A percentile compares a stretch with the other conserved stretches of the same genome.
Evolutionary conservation across 30 jellyfish, hydroid and myxozoan genomes (phyloP).

Genomic region (Pseudorhiza aurosa): DNA sequence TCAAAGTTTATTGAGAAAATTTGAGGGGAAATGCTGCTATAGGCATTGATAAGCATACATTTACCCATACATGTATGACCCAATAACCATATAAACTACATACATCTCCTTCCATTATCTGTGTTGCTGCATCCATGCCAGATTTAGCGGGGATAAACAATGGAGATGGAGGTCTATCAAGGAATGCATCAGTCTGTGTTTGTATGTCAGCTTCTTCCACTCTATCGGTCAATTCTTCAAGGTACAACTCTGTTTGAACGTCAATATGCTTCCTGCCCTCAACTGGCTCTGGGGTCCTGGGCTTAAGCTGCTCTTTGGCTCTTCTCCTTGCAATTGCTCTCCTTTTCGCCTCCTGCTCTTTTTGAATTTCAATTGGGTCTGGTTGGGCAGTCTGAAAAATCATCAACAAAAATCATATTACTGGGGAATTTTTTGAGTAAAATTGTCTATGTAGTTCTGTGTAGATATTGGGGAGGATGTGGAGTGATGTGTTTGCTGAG

Average conservation of each 20-base stretch:
- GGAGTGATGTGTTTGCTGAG: no score
- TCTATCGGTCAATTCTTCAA: slow-evolving; percentile 94
- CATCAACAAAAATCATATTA: no score
- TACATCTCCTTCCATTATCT: slow-evolving; percentile 95
- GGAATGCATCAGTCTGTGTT: slow-evolving; percentile 95
- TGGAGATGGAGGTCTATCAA: slow-evolving; percentile 97
- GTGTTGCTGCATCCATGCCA: slow-evolving; percentile 93
- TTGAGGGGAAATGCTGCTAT: no score
- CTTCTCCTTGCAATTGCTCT: slow-evolving; percentile 86
- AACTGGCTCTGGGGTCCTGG: slow-evolving; percentile 95
- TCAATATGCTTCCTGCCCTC: slow-evolving; percentile 96
- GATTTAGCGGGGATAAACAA: slow-evolving; percentile 94
- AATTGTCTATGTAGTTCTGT: no score
- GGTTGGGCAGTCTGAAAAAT: slow-evolving; percentile 85
- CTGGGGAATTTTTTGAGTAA: no score
- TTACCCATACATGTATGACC: no score
- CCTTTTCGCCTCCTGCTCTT: slow-evolving; percentile 87
- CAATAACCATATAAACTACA: no score
- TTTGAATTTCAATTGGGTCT: slow-evolving; percentile 91
- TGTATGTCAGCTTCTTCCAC: slow-evolving; percentile 95
- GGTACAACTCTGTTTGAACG: slow-evolving; percentile 90
- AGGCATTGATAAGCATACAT: no score
- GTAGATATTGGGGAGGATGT: no score
- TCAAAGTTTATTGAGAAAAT: no score
- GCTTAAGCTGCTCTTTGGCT: slow-evolving; percentile 83